Conservation (phyloP, 2,888 invertebrate genomes). For the Agrotis exclamationis region DNA sequence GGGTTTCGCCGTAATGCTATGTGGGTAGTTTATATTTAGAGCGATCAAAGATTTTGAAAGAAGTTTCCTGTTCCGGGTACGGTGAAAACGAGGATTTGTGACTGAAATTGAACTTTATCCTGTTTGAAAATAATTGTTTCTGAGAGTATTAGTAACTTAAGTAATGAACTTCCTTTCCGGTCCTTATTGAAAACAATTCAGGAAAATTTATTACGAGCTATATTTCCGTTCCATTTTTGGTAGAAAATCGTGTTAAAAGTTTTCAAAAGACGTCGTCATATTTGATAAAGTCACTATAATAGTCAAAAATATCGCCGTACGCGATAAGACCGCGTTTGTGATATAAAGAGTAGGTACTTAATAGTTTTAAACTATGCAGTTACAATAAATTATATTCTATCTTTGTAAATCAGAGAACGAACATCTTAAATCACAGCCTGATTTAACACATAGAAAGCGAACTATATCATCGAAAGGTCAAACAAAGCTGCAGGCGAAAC, state of each 20-base stretch:
- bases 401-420: too few relatives aligned
- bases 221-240: background rate
- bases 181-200: background rate
- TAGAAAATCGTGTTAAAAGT: background rate
- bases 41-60: conserved; percentile 37
- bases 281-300: too few relatives aligned
- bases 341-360: too few relatives aligned
- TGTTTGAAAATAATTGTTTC: conserved; percentile 6
- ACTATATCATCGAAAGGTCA: conserved; percentile 10
- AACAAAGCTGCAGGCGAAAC: conserved; percentile 1
- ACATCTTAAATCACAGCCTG: background rate
- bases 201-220: too few relatives aligned
- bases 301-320: too few relatives aligned
- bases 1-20: conserved; percentile 45
- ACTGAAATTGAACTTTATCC: background rate
- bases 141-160: background rate
- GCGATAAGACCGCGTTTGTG: too few relatives aligned
- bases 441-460: background rate
- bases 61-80: conserved; percentile 45
- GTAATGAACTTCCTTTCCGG: background rate
- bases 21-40: conserved; percentile 37
- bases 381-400: too few relatives aligned
- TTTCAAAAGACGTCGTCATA: too few relatives aligned
- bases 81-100: conserved; percentile 3
- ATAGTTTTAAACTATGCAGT: too few relatives aligned